Evolutionary conservation across 2,797 vertebrate species (phyloP).

Genomic region (Chloroceryle amazona): DNA sequence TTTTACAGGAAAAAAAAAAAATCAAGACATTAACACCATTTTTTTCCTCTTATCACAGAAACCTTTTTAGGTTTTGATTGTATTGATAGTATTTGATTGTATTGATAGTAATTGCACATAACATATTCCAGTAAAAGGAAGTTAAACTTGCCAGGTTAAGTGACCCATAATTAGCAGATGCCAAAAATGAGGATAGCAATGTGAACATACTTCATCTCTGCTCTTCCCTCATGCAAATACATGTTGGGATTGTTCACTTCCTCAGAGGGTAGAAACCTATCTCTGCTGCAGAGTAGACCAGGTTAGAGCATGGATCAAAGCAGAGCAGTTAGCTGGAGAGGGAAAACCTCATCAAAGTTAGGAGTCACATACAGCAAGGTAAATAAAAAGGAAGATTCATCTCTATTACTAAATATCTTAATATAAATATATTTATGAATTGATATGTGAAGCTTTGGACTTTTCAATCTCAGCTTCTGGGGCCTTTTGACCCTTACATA

Average conservation of each 20-base stretch:
- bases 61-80: not conserved
- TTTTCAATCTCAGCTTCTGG: not conserved
- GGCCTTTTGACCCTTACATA: not conserved
- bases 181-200: not conserved
- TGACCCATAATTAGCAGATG: not conserved
- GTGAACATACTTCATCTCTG: not conserved
- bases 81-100: not conserved
- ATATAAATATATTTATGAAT: not conserved
- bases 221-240: not conserved
- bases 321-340: not conserved
- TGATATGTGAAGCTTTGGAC: not conserved
- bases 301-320: not conserved
- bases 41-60: not conserved
- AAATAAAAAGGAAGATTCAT: not conserved
- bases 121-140: constrained; percentile 8
- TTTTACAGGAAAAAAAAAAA: not conserved
- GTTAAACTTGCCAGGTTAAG: not conserved
- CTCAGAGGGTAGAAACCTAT: not conserved
- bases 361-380: not conserved
- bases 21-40: not conserved
- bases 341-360: not conserved
- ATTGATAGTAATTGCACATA: not conserved
- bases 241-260: not conserved
- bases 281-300: not conserved
- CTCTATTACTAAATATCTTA: not conserved